A percentile compares a stretch with the other conserved stretches of the same genome.
Evolutionary conservation across 92 coral and sea anemone genomes (phyloP).

Genomic region (Phymanthus crucifer): DNA sequence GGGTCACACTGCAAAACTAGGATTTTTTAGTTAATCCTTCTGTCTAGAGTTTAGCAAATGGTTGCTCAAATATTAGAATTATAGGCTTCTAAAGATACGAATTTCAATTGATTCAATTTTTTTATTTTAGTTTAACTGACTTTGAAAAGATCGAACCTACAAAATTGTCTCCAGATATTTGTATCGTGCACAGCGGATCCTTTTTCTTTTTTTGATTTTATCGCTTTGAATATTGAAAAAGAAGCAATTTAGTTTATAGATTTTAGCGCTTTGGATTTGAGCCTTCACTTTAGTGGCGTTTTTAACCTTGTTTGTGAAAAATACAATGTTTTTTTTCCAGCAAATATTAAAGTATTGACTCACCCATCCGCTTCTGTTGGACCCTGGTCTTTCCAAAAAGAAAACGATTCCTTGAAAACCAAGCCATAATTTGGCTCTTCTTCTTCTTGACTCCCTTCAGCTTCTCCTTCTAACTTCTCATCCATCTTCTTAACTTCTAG

Average conservation of each 20-base stretch:
- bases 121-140: neutral
- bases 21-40: slow-evolving; percentile 1
- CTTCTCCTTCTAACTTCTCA: slow-evolving; percentile 16
- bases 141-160: neutral
- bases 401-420: slow-evolving; percentile 39
- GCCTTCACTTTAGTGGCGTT: neutral
- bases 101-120: neutral
- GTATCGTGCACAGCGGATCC: neutral
- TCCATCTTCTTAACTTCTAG: slow-evolving; percentile 8
- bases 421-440: slow-evolving; percentile 34
- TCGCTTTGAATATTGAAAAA: neutral
- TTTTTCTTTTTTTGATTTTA: neutral
- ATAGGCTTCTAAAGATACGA: neutral
- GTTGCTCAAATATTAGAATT: neutral
- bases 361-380: slow-evolving; percentile 27
- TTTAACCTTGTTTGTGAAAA: neutral
- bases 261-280: neutral
- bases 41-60: neutral
- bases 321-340: neutral
- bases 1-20: slow-evolving; percentile 22
- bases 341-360: neutral
- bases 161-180: slow-evolving; percentile 15
- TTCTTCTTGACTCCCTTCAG: slow-evolving; percentile 23
- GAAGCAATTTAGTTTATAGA: neutral
- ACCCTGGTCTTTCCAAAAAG: slow-evolving; percentile 33